Base-by-base conservation (phyloP, 2,888 invertebrate species). In the Coleophora deauratella region DNA sequence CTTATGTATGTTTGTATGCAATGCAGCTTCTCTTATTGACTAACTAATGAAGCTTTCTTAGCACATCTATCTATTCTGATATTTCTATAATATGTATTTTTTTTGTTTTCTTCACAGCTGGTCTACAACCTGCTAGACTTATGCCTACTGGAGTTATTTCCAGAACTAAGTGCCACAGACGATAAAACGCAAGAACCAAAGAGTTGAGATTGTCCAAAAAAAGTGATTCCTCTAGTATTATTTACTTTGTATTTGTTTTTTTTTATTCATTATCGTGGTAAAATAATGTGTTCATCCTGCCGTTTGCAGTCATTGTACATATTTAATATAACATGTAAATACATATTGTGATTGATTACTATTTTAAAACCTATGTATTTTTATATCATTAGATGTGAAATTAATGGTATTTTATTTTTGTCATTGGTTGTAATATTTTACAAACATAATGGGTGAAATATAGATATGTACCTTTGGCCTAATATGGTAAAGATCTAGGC, bases 91-190 rank as follows among this genome's bases (percentile, higher is more conserved):
- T 13, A 9, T 31, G 6, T 11, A 34, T 10, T 39, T 3, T 31
- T n/a, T 50, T 27, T 35, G 40, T 50, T 50, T 47, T 62, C 45
- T 14, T 76, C 74, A 9, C 89, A 89, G 90, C 75, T 96, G 52
- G 90, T 91, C 47, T 95, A 96, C 73, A 90, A 91, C 54, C 78
- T 96, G 40, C 71, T 96, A 52, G 97, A 97, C 69, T 86, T 92
- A 40, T 82, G 94, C 41, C 60, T 94, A 27, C 74, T 88, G 38
- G 93, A 94, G 74, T 74, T 95, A 46, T 95, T 93, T 76, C 94
- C 95, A 0, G 93, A 94, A 69, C 55, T 89, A 40, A 47, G 40
- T 41, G 53, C 43, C 41, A 48, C 42, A 35, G 32, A 41, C 30
- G 32, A 21, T 13, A 41, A 44, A 35, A 27, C 36, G 15, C 50